Base-by-base conservation (phyloP, 2,888 invertebrate genomes). In the Ophonus ardosiacus region DNA sequence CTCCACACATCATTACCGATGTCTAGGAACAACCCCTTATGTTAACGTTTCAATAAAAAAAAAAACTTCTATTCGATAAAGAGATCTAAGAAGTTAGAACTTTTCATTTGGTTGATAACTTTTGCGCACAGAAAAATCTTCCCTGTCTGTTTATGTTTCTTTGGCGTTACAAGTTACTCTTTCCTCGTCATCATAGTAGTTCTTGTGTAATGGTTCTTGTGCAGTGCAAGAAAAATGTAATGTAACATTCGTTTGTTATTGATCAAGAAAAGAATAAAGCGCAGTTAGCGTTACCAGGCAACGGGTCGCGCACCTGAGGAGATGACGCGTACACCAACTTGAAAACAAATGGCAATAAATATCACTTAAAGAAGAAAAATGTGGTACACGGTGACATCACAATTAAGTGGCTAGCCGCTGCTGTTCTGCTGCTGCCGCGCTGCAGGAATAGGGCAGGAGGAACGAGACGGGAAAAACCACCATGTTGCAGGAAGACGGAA, bases 301-400 rank as follows among this genome's bases (percentile, higher is more conserved):
- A 78, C 78, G 57, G 15, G 13, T 78, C 78, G 78, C 78, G 57
- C 78, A 78, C 78, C 78, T 78, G 78, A 74, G 71, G 71, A 74
- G 71, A 74, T 74, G 71, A 74, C 71, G 71, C 71, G 71, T 74
- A 78, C 78, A 71, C 51, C 57, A 82, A 82, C 15, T 82, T 82
- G 71, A 57, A 65, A 81, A 81, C 81, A 81, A 68, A 81, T 61
- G 83, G 40, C 76, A 56, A 83, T 83, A 83, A 76, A 83, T 83
- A 61, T 76, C 76, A 83, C 63, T 83, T 83, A 83, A 71, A 43
- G 43, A 83, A 83, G 76, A 83, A 76, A 83, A 83, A 83, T 83
- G 61, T 76, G 76, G n/a, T 71, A 74, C 59, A 83, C 61, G 40
- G 40, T 83, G 83, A 83, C 83, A 83, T 83, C 43, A 61, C 59